Percentiles rank a stretch among this genome's conserved stretches.
These are phyloP conservation scores for Cerastoderma edule DNA, from an alignment of 2,888 invertebrate species.

Conservation along the genomic window DNA sequence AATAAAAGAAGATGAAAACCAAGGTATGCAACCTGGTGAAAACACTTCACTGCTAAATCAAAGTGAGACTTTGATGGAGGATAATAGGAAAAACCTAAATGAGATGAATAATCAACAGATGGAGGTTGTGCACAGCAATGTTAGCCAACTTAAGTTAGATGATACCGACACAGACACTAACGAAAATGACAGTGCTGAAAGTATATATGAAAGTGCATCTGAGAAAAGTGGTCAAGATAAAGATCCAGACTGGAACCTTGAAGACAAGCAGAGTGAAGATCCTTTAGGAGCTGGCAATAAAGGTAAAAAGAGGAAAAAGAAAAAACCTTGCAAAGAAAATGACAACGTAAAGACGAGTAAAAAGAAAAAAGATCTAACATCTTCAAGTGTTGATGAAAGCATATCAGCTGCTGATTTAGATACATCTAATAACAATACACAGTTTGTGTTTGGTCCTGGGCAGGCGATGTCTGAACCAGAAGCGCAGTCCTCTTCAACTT, in stretches of 20 bases:
- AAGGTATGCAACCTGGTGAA: neutral
- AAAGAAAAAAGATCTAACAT: neutral
- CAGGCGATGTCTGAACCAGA: neutral
- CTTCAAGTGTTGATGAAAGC: neutral
- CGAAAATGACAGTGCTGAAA: neutral
- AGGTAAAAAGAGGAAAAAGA: neutral
- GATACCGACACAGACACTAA: neutral
- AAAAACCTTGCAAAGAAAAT: neutral
- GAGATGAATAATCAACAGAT: neutral
- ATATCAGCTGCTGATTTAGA: neutral
- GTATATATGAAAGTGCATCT: too few relatives aligned
- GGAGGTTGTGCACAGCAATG: neutral
- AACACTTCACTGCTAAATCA: neutral
- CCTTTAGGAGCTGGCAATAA: neutral
- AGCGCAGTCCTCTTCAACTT: neutral
- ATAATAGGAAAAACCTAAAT: neutral
- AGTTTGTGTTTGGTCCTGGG: neutral
- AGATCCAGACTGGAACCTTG: too few relatives aligned
- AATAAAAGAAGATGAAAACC: neutral
- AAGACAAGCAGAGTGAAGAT: too few relatives aligned
- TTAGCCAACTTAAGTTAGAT: neutral
- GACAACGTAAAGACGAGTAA: constrained; percentile 1
- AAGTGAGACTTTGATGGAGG: neutral
- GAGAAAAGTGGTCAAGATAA: too few relatives aligned
- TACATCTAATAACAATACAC: neutral